phyloP scores from a whole-genome alignment of 2,888 invertebrate genomes.

The Ceraclea dissimilis region DNA sequence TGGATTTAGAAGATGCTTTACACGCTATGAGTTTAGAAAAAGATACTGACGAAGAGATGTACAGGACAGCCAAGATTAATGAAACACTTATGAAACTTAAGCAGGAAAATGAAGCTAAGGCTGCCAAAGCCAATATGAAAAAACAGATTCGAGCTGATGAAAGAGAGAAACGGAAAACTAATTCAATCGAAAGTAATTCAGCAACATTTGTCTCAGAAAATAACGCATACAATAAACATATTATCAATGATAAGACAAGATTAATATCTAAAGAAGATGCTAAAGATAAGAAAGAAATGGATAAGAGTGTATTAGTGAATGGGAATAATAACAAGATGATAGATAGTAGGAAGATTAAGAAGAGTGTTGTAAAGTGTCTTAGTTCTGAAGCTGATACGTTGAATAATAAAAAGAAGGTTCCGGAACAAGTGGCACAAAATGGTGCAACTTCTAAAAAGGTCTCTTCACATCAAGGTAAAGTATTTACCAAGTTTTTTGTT shows the following conservation, averaged over 20 bases:
- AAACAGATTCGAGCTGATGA: conserved; percentile 32
- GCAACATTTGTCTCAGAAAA: conserved; percentile 36
- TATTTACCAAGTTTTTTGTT: too few species aligned
- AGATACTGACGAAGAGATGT: conserved; percentile 38
- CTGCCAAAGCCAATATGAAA: conserved; percentile 36
- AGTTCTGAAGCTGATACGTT: conserved; percentile 33
- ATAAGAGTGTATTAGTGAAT: conserved; percentile 32
- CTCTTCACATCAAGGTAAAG: conserved; percentile 6
- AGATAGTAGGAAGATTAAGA: conserved; percentile 39
- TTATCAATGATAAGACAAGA: conserved; percentile 43
- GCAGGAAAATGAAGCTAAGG: conserved; percentile 39
- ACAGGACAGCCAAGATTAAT: conserved; percentile 46
- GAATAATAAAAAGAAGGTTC: conserved; percentile 38
- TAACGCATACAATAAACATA: conserved; percentile 29
- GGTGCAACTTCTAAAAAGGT: conserved; percentile 7
- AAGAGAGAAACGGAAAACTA: conserved; percentile 34
- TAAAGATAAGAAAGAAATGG: conserved; percentile 39
- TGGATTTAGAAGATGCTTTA: conserved; percentile 51
- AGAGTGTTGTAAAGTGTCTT: conserved; percentile 35
- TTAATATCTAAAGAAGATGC: conserved; percentile 40
- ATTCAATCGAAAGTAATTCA: conserved; percentile 39
- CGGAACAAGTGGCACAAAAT: conserved; percentile 4
- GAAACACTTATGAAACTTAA: conserved; percentile 44
- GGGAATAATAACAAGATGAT: conserved; percentile 29
- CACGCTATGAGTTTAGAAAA: conserved; percentile 47